These are phyloP conservation scores for Melanostigma gelatinosum DNA, from an alignment of 2,113 vertebrate genomes.

Conservation along the genomic window DNA sequence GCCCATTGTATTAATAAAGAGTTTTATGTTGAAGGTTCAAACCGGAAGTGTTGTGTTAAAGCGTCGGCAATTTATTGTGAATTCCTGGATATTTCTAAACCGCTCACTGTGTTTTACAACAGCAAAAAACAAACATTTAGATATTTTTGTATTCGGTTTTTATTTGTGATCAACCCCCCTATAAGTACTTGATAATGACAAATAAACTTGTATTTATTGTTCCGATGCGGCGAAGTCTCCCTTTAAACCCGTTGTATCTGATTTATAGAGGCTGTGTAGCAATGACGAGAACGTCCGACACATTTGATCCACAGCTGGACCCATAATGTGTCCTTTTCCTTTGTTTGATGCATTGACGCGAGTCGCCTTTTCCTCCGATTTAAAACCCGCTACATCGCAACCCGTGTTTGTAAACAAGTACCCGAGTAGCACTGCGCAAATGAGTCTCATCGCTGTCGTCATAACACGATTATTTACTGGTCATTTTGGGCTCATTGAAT, in stretches of 20 bases:
- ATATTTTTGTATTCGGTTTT: background rate
- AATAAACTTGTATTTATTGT: background rate
- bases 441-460: fast-evolving
- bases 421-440: background rate
- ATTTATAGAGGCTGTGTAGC: conserved; percentile 1
- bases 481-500: background rate
- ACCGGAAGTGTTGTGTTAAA: conserved; percentile 29
- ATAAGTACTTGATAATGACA: fast-evolving
- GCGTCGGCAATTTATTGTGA: background rate
- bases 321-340: background rate
- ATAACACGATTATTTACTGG: background rate
- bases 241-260: background rate
- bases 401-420: background rate
- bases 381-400: background rate
- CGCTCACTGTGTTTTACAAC: fast-evolving
- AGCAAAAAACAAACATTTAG: fast-evolving
- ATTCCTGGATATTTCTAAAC: conserved; percentile 1
- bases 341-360: background rate
- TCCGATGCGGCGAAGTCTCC: background rate
- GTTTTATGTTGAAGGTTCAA: conserved; percentile 38
- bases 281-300: background rate
- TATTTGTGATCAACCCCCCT: fast-evolving
- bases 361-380: background rate
- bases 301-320: background rate
- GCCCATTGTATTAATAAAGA: background rate